phyloP scores from a whole-genome alignment of 2,888 invertebrate genomes.

The Barypeithes pellucidus region DNA sequence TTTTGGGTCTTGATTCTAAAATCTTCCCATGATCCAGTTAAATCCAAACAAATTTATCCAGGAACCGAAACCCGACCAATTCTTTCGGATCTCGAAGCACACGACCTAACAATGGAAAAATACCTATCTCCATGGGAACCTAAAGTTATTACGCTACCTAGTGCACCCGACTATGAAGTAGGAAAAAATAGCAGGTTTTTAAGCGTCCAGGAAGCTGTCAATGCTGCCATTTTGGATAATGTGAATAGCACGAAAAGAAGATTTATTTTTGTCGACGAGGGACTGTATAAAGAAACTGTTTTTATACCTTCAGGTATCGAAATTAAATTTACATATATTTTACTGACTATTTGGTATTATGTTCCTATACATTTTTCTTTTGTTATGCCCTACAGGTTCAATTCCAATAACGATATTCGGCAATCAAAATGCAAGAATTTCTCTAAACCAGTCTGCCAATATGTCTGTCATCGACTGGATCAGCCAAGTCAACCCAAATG shows the following conservation, averaged over 20 bases:
- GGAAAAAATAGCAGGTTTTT: conserved; percentile 9
- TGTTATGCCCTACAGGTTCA: conserved; percentile 3
- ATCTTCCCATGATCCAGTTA: neutral
- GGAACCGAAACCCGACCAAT: conserved; percentile 20
- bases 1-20: neutral
- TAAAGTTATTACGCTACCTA: neutral
- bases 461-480: conserved; percentile 16
- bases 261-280: conserved; percentile 9
- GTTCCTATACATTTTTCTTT: neutral
- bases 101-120: conserved; percentile 5
- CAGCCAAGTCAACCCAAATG: conserved; percentile 27
- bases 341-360: neutral
- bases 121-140: conserved; percentile 25
- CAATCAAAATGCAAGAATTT: neutral
- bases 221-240: conserved; percentile 29
- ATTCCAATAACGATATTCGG: conserved; percentile 23
- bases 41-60: conserved; percentile 5
- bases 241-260: neutral
- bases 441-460: conserved; percentile 6
- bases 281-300: conserved; percentile 24
- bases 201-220: conserved; percentile 17
- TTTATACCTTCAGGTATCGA: conserved; percentile 23
- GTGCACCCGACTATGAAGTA: conserved; percentile 8
- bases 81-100: conserved; percentile 26
- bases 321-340: neutral